Conservation (phyloP, 2,113 vertebrate genomes). For the Aepyceros melampus region DNA sequence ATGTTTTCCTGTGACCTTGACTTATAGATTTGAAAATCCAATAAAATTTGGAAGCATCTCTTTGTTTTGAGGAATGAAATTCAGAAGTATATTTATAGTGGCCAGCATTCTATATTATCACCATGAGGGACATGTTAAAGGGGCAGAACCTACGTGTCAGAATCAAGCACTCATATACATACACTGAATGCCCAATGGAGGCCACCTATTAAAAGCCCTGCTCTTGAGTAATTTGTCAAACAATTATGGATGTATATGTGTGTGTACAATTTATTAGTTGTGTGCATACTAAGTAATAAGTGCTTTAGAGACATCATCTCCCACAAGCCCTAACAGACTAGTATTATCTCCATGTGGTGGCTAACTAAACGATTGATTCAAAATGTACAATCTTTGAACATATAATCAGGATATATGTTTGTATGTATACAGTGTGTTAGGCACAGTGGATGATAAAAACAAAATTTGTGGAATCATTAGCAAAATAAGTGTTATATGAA, state of each 20-base stretch:
- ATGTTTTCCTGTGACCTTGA: not conserved
- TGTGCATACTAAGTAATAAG: not conserved
- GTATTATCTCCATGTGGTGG: not conserved
- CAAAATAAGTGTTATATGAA: not conserved
- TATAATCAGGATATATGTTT: not conserved
- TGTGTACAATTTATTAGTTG: not conserved
- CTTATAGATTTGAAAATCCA: not conserved
- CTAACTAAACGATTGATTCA: not conserved
- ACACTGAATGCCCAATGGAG: fast-evolving
- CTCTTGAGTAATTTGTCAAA: not conserved
- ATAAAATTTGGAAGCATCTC: not conserved
- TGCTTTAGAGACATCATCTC: not conserved
- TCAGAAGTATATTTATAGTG: not conserved
- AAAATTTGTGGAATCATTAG: not conserved
- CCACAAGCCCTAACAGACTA: not conserved
- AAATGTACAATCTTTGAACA: not conserved
- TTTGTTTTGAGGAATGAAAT: not conserved
- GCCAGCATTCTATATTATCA: not conserved
- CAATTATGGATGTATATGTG: not conserved
- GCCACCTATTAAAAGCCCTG: not conserved
- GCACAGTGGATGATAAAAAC: not conserved
- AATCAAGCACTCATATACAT: not conserved
- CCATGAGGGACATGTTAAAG: not conserved
- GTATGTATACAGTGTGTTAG: not conserved
- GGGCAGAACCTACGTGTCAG: not conserved